These are phyloP conservation scores for Siniperca scherzeri DNA, from an alignment of 2,797 vertebrate species.

Conservation along the genomic window DNA sequence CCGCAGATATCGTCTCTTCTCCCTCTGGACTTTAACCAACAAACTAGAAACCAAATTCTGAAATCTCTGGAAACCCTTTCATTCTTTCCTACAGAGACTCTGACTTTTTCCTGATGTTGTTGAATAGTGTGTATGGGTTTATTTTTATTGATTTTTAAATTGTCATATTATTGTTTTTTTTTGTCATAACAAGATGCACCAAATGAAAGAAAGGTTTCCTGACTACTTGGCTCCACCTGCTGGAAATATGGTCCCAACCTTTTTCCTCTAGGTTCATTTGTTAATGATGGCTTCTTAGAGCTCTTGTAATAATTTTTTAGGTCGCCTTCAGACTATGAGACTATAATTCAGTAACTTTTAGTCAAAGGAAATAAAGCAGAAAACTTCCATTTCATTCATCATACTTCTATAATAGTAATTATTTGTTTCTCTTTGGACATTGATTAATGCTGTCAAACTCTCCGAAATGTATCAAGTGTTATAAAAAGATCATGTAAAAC, in stretches of 20 bases:
- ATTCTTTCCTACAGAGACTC: too few relatives aligned
- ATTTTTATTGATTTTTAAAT: too few relatives aligned
- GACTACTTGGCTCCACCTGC: conserved; percentile 51
- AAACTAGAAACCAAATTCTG: too few relatives aligned
- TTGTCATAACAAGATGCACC: neutral
- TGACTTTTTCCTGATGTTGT: too few relatives aligned
- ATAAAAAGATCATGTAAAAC: conserved; percentile 13
- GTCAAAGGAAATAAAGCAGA: neutral
- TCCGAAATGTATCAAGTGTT: neutral
- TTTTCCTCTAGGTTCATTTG: neutral
- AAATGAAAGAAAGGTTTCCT: neutral
- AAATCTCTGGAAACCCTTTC: too few relatives aligned
- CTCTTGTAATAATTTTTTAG: neutral
- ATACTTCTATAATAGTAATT: neutral
- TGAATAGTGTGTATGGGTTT: too few relatives aligned
- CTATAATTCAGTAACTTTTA: conserved; percentile 31
- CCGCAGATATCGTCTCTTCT: too few relatives aligned
- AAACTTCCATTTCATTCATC: conserved; percentile 6
- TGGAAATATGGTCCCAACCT: conserved; percentile 9
- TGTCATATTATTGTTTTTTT: neutral
- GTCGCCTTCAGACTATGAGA: neutral
- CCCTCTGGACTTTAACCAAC: too few relatives aligned
- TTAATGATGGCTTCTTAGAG: neutral
- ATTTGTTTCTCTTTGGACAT: neutral
- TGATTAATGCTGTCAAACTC: neutral